These are phyloP conservation scores for Penaeus japonicus DNA, from an alignment of 1,140 invertebrate species.

Conservation along the genomic window DNA sequence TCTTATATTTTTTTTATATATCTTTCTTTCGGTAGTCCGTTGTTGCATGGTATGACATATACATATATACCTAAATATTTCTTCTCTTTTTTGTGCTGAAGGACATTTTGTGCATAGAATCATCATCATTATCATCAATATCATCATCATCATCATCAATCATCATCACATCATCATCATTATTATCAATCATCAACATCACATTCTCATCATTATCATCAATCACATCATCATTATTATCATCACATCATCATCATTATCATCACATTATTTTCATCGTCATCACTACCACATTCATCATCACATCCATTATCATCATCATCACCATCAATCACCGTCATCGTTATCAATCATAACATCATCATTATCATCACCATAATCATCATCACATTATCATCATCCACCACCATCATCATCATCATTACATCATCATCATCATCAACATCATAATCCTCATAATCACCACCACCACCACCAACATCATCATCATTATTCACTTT, in stretches of 20 bases:
- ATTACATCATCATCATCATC: too few relatives aligned
- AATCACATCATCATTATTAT: background rate
- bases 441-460: too few relatives aligned
- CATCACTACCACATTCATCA: conserved; percentile 4
- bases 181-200: background rate
- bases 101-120: background rate
- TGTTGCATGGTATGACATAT: too few relatives aligned
- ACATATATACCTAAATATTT: too few relatives aligned
- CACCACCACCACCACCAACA: too few relatives aligned
- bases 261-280: conserved; percentile 17
- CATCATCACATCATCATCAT: too few relatives aligned
- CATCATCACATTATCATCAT: background rate
- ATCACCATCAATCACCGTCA: background rate
- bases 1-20: too few relatives aligned
- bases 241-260: background rate
- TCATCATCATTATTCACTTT: background rate
- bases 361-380: background rate
- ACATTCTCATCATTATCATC: background rate
- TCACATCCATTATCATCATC: background rate
- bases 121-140: conserved; percentile 2
- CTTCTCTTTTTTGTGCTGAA: too few relatives aligned
- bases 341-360: background rate
- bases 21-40: too few relatives aligned
- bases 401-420: too few relatives aligned
- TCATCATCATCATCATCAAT: background rate